Conservation (phyloP, 1,140 invertebrate genomes). For the Trichonephila inaurata region DNA sequence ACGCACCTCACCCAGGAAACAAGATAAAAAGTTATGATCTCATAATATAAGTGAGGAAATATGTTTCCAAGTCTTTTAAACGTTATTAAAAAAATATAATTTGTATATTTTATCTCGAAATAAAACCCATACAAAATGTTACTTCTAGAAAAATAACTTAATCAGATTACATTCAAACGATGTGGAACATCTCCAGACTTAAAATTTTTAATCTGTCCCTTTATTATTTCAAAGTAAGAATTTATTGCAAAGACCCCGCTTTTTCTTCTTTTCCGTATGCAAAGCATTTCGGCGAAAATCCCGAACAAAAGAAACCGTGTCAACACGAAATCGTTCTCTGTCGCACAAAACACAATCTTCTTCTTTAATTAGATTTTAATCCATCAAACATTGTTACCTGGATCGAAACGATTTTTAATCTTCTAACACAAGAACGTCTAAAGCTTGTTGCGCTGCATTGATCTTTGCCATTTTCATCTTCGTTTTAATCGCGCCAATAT, state of each 20-base stretch:
- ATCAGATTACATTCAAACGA: neutral
- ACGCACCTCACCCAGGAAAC: too few species aligned
- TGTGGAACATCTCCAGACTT: neutral
- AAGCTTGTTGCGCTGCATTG: neutral
- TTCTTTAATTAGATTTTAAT: constrained; percentile 70
- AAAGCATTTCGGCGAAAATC: neutral
- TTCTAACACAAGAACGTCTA: constrained; percentile 9
- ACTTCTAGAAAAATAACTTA: neutral
- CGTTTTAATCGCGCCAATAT: constrained; percentile 43
- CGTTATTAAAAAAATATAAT: too few species aligned
- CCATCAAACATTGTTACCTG: constrained; percentile 57
- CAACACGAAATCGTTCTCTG: constrained; percentile 8
- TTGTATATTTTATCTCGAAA: too few species aligned
- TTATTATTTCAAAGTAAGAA: neutral
- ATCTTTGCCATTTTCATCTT: constrained; percentile 28
- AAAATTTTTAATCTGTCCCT: neutral
- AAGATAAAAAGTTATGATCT: too few species aligned
- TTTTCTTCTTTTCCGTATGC: neutral
- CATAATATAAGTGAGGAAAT: too few species aligned
- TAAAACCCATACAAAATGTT: too few species aligned
- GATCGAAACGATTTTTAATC: constrained; percentile 61
- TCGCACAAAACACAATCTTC: constrained; percentile 50
- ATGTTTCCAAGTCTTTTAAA: too few species aligned
- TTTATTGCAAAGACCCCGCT: neutral
- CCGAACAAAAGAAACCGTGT: constrained; percentile 43